These are phyloP conservation scores for Ispidina lecontei DNA, from an alignment of 2,797 vertebrate species.

Conservation along the genomic window DNA sequence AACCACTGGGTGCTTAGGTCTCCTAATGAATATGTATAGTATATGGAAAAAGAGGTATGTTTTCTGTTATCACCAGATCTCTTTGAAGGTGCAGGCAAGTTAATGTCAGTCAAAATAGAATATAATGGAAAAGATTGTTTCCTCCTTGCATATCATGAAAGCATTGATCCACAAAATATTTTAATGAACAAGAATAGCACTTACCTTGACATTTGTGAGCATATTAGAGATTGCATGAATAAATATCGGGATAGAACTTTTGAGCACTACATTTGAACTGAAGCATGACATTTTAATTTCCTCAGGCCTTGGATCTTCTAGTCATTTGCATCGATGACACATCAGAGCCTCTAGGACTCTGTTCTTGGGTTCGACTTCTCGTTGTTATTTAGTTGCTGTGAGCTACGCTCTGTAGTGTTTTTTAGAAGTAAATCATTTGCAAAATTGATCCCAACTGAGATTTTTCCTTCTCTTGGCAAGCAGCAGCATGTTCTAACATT, in stretches of 20 bases:
- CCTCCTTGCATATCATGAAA: conserved; percentile 27
- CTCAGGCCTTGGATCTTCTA: conserved; percentile 25
- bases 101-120: conserved; percentile 52
- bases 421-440: background rate
- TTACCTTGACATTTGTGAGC: conserved; percentile 56
- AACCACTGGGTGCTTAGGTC: background rate
- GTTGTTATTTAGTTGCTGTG: background rate
- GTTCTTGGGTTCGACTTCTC: background rate
- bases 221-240: conserved; percentile 37
- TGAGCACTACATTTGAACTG: conserved; percentile 38
- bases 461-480: background rate
- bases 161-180: conserved; percentile 52
- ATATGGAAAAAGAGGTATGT: background rate
- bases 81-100: conserved; percentile 9
- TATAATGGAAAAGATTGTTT: conserved; percentile 39
- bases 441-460: background rate
- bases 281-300: conserved; percentile 63
- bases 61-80: conserved; percentile 8
- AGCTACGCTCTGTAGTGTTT: background rate
- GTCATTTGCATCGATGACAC: conserved; percentile 22
- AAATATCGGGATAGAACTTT: conserved; percentile 50
- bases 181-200: conserved; percentile 67
- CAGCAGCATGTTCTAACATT: background rate
- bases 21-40: conserved; percentile 11
- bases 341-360: conserved; percentile 9